Conservation (phyloP, 1,140 invertebrate species). For the Halyomorpha halys region DNA sequence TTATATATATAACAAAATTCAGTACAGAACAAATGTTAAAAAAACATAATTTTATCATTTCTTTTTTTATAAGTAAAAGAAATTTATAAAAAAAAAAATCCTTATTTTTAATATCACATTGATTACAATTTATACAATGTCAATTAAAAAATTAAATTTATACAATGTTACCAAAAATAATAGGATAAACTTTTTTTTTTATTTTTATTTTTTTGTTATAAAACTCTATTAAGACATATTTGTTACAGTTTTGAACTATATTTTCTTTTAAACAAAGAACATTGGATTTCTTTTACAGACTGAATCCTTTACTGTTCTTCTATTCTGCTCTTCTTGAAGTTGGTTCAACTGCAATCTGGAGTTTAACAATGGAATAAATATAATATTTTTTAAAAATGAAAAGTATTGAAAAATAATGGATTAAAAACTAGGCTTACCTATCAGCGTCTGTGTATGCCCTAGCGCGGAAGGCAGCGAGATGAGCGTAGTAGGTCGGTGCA, state of each 20-base stretch:
- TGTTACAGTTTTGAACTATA: not conserved
- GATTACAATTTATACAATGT: no score
- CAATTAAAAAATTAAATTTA: no score
- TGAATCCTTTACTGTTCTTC: slow-evolving; percentile 24
- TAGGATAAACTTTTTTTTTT: no score
- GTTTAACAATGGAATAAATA: not conserved
- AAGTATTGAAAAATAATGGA: not conserved
- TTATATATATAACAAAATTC: no score
- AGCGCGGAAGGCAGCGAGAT: slow-evolving; percentile 76
- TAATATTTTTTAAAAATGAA: not conserved
- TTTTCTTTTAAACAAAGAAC: slow-evolving; percentile 36
- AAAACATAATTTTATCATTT: no score
- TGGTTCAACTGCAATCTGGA: not conserved
- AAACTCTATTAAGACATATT: no score
- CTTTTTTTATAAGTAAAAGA: no score
- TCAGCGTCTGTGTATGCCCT: slow-evolving; percentile 43
- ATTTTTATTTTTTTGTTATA: no score
- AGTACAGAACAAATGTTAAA: no score
- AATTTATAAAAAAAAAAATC: no score
- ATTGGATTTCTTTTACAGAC: slow-evolving; percentile 33
- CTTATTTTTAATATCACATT: no score
- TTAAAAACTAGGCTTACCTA: not conserved
- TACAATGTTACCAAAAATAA: no score
- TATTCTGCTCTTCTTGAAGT: not conserved
- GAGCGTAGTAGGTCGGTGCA: slow-evolving; percentile 87